phyloP scores from a whole-genome alignment of 2,797 vertebrate genomes.

The Kryptopterus vitreolus region DNA sequence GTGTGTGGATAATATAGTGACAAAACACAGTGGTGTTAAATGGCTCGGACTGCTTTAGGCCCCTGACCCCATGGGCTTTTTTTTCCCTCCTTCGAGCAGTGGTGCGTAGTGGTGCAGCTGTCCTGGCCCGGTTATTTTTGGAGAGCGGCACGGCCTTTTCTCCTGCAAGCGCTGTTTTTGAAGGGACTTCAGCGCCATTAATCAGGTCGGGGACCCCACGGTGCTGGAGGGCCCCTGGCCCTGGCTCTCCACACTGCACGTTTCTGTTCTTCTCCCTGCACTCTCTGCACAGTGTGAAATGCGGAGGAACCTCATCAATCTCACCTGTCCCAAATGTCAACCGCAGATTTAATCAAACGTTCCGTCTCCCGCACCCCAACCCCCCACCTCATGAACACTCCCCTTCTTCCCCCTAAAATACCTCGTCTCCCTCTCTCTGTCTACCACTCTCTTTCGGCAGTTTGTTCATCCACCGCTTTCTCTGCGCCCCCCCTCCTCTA shows the following conservation, averaged over 20 bases:
- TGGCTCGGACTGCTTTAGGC: constrained; percentile 59
- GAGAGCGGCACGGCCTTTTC: constrained; percentile 73
- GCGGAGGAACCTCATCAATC: constrained; percentile 98
- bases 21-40: constrained; percentile 52
- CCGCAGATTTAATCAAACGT: constrained; percentile 85
- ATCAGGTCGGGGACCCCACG: constrained; percentile 85
- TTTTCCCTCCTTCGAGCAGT: too few species aligned
- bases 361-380: constrained; percentile 70
- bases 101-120: constrained; percentile 45
- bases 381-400: constrained; percentile 41
- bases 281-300: constrained; percentile 86
- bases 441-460: constrained; percentile 27
- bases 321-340: constrained; percentile 88
- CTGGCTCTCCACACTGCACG: constrained; percentile 83
- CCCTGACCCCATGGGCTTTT: constrained; percentile 57
- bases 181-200: constrained; percentile 90
- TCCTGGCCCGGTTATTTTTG: constrained; percentile 80
- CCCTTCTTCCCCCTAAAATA: constrained; percentile 52
- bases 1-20: constrained; percentile 42
- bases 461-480: constrained; percentile 29
- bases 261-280: constrained; percentile 79
- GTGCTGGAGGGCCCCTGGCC: constrained; percentile 76
- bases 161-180: constrained; percentile 81
- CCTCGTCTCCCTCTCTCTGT: constrained; percentile 59
- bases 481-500: background rate